Evolutionary conservation across 2,113 vertebrate species (phyloP), one percentile per base, ranked within the genome.

Genomic region (Dicaeum eximium): DNA sequence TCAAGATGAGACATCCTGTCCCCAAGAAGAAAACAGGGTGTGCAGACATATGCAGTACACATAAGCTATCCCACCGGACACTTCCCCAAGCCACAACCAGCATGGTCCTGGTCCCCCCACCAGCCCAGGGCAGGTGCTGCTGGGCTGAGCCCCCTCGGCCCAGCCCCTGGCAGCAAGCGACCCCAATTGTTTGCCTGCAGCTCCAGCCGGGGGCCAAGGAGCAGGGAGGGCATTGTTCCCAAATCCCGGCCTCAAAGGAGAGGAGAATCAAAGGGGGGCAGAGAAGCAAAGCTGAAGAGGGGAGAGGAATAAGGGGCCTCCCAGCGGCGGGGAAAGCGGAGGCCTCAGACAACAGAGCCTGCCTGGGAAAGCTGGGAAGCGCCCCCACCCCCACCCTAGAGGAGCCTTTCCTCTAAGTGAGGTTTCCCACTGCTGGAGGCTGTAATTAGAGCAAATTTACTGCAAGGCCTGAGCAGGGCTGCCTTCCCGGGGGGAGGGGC

Each of bases 391-490:
- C 96, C 97, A 97, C 90, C 70, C 75, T 50, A 89, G 96, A 93
- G 92, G 80, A 97, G 95, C 97, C 96, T 92, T 97, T 97, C 95
- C 97, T 97, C 95, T 97, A 97, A 97, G 97, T 97, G 98, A 98
- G 97, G 97, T 97, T 98, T 98, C 98, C 97, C 97, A 97, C 95
- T 85, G 97, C 97, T 97, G 96, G 97, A 98, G 97, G 98, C 97
- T 97, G 97, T 98, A 98, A 98, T 98, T 98, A 98, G 98, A 97
- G 97, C 97, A 97, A 98, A 97, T 95, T 94, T 97, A 97, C 97
- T 96, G 97, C 97, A 97, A 97, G 90, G 97, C 92, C 96, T 97
- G 97, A 93, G 95, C 96, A 92, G 87, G 51, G 96, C 97, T 97
- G 97, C 96, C 96, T 96, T 97, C 95, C 93, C 80, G 80, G 80